Conservation (phyloP, 2,113 vertebrate species). For the Pelecanus crispus region DNA sequence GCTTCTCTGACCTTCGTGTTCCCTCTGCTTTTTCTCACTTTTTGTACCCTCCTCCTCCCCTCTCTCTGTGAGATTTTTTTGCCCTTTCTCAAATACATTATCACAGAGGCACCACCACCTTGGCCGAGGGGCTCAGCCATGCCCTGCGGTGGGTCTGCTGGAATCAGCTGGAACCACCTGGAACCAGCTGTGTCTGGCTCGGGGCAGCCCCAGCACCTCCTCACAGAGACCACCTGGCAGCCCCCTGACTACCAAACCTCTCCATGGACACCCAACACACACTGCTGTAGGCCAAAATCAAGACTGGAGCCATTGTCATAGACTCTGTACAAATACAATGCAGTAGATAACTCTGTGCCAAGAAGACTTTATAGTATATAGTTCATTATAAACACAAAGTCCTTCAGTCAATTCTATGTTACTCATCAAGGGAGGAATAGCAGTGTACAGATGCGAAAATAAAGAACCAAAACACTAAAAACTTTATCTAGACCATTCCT, state of each 20-base stretch:
- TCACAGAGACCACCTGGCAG: background rate
- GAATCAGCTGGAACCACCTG: fast-evolving
- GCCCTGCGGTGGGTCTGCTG: fast-evolving
- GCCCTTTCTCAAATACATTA: background rate
- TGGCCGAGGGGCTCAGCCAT: fast-evolving
- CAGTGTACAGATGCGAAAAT: background rate
- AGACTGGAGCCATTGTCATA: background rate
- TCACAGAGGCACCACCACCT: background rate
- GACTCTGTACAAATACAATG: background rate
- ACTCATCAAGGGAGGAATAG: background rate
- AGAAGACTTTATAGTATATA: background rate
- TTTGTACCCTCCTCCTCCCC: background rate
- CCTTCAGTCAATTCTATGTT: background rate
- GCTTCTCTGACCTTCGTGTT: background rate
- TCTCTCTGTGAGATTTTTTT: background rate
- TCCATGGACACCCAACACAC: background rate
- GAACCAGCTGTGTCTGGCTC: fast-evolving
- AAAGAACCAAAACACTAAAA: background rate
- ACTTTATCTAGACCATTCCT: background rate
- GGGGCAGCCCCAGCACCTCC: fast-evolving
- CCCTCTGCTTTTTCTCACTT: background rate
- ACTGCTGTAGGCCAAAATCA: background rate
- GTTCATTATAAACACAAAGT: background rate
- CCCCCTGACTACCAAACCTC: background rate
- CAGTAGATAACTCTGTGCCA: background rate